Evolutionary conservation across 1,140 invertebrate species (phyloP), one percentile per base, ranked within the genome.

Genomic region (Aphelenchoides fujianensis): DNA sequence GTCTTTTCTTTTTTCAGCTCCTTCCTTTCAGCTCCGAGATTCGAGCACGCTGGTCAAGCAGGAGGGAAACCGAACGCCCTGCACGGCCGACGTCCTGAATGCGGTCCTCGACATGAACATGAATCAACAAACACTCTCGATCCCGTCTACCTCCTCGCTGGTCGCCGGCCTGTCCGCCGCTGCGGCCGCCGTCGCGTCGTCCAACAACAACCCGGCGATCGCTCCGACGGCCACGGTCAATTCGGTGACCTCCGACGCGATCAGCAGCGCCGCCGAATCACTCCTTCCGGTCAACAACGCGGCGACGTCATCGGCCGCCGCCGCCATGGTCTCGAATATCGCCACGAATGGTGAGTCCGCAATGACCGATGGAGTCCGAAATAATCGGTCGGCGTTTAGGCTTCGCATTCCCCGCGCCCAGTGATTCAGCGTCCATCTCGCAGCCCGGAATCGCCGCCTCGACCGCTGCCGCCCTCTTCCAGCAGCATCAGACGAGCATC

Each of bases 81-180:
- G 77, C 30, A 79, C 77, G 1, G 77, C 77, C 23, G 77, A 79
- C 62, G 77, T 79, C 16, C 34, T 79, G 2, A 77, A 79, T 36
- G 77, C 74, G 12, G 76, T 79, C 12, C 54, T 79, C 2, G 77
- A 79, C 35, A 77, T 78, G 78, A 64, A 78, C 71, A 77, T 78
- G 52, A 74, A 76, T 37, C 70, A 75, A 27, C 19, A 37, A 23
- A 52, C 72, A 19, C 57, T 71, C n/a, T 48, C 69, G 34, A 77
- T 74, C 1, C 74, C 72, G 0, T 74, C 72, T n/a, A 77, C 72
- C 5, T 74, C 72, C 19, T 68, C 67, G 71, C 61, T 69, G 12
- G 67, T 69, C 71, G 72, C 72, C 27, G 62, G 72, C n/a, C 61
- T 73, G 30, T 27, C 63, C 23, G 63, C 53, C 28, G 69, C 68